phyloP scores from a whole-genome alignment of 2,113 vertebrate genomes.

The Orycteropus afer region DNA sequence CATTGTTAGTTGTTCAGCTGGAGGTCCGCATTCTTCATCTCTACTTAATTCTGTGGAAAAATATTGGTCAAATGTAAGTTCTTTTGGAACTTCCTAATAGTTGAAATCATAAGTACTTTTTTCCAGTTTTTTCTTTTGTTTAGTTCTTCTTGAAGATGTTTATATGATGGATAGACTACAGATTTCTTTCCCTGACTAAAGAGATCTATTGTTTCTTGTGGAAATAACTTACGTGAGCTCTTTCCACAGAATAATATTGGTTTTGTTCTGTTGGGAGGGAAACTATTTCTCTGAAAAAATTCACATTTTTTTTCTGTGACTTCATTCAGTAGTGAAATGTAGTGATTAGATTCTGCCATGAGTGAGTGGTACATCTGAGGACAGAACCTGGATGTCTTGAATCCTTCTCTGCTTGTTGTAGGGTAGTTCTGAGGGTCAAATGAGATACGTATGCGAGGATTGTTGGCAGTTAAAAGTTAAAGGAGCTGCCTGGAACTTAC shows the following conservation, averaged over 20 bases:
- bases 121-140: background rate
- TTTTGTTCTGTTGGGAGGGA: conserved; percentile 53
- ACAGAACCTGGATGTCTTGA: background rate
- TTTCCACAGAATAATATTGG: background rate
- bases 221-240: background rate
- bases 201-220: conserved; percentile 37
- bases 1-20: background rate
- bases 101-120: conserved; percentile 28
- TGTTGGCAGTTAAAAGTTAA: background rate
- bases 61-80: conserved; percentile 4
- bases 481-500: background rate
- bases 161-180: conserved; percentile 13
- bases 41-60: conserved; percentile 19
- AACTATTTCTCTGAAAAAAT: conserved; percentile 34
- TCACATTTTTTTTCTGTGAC: conserved; percentile 27
- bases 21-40: conserved; percentile 25
- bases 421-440: background rate
- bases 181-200: background rate
- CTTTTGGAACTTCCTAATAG: background rate
- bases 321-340: conserved; percentile 1
- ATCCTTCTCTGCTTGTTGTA: background rate
- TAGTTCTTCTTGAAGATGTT: conserved; percentile 40
- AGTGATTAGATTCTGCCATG: background rate
- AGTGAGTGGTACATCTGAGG: background rate
- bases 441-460: background rate